Evolutionary conservation across 2,888 invertebrate species (phyloP).

Genomic region (Limulus polyphemus): DNA sequence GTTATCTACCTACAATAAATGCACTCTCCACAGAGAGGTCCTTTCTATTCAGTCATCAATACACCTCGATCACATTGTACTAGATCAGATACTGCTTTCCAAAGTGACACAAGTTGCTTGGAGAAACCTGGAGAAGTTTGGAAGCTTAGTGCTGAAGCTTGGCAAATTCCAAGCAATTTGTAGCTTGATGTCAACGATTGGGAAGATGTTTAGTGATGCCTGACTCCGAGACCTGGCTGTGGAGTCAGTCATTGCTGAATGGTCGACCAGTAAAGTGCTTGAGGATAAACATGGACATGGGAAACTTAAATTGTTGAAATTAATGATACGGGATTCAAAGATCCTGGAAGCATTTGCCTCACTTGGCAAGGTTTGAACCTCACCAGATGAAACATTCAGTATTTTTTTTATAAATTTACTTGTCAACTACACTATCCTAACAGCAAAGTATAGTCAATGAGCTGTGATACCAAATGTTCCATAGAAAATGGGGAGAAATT

Average conservation of each 20-base stretch:
- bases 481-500: neutral
- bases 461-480: neutral
- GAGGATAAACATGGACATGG: constrained; percentile 6
- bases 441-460: neutral
- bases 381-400: neutral
- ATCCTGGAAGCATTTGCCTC: neutral
- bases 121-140: constrained; percentile 13
- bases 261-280: constrained; percentile 20
- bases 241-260: constrained; percentile 24
- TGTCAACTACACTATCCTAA: neutral
- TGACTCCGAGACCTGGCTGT: constrained; percentile 23
- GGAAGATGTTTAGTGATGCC: constrained; percentile 25
- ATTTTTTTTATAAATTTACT: neutral
- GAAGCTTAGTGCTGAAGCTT: constrained; percentile 16
- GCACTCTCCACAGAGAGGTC: neutral
- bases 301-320: neutral
- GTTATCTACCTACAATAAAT: constrained; percentile 13
- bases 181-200: constrained; percentile 23
- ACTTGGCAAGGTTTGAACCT: neutral
- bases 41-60: too few species aligned
- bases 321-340: neutral
- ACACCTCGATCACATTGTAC: too few species aligned
- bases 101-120: constrained; percentile 25
- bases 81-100: constrained; percentile 24
- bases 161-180: constrained; percentile 25